phyloP scores from a whole-genome alignment of 2,797 vertebrate species.

The Coregonus suidteri region DNA sequence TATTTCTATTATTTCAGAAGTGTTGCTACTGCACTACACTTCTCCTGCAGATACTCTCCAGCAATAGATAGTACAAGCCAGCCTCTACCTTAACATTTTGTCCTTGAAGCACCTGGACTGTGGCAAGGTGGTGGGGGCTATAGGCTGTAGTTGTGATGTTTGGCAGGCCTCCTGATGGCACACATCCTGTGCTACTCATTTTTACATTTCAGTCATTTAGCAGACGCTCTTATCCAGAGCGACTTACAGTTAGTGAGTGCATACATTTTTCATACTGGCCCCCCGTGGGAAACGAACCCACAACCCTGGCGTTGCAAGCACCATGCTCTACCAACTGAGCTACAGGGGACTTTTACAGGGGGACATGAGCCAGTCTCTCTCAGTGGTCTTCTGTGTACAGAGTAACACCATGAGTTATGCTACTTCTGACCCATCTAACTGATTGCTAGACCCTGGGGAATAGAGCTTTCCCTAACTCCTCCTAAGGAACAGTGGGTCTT shows the following conservation, averaged over 20 bases:
- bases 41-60: slow-evolving; percentile 16
- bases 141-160: slow-evolving; percentile 59
- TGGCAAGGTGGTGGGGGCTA: slow-evolving; percentile 17
- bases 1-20: slow-evolving; percentile 24
- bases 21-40: slow-evolving; percentile 10
- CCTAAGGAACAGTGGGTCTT: slow-evolving; percentile 53
- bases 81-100: slow-evolving; percentile 67
- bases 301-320: no score
- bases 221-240: no score
- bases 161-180: slow-evolving; percentile 68
- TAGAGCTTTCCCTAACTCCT: slow-evolving; percentile 53
- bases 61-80: slow-evolving; percentile 29
- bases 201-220: no score
- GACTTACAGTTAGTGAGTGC: no score
- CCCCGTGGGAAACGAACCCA: no score
- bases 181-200: slow-evolving; percentile 61
- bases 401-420: slow-evolving; percentile 28
- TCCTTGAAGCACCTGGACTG: slow-evolving; percentile 69
- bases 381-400: slow-evolving; percentile 69
- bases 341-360: not conserved
- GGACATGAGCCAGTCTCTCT: slow-evolving; percentile 66
- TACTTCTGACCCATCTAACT: slow-evolving; percentile 54
- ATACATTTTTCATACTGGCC: no score
- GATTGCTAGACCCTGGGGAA: slow-evolving; percentile 61
- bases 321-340: no score